These are phyloP conservation scores for Coremacera marginata DNA, from an alignment of 2,888 invertebrate genomes.

Conservation along the genomic window DNA sequence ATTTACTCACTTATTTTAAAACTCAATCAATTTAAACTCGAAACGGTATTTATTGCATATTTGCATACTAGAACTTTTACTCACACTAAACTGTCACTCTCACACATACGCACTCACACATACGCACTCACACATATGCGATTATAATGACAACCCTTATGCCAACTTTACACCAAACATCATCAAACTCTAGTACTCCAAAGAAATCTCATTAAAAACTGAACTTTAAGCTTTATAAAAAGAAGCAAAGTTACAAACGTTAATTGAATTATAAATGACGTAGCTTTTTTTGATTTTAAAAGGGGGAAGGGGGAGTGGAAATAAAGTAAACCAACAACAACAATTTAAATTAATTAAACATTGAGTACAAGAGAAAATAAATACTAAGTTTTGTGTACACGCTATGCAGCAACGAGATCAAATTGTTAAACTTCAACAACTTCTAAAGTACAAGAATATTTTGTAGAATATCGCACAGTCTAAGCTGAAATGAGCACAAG, in stretches of 20 bases:
- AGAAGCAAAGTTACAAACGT: background rate
- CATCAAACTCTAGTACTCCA: background rate
- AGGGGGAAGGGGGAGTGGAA: too few relatives aligned
- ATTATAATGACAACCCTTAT: background rate
- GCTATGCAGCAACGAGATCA: background rate
- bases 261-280: conserved; percentile 26
- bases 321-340: background rate
- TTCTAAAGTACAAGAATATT: too few relatives aligned
- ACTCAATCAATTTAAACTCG: background rate
- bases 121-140: background rate
- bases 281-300: background rate
- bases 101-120: background rate
- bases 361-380: too few relatives aligned
- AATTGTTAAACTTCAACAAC: background rate
- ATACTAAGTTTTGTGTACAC: too few relatives aligned
- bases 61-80: background rate
- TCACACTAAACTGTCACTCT: background rate
- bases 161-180: background rate
- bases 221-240: background rate
- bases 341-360: background rate
- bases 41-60: background rate
- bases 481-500: too few relatives aligned
- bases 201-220: conserved; percentile 7
- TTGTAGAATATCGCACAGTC: too few relatives aligned
- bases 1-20: background rate